Percentiles rank a stretch among this genome's conserved stretches.
phyloP scores from a whole-genome alignment of 2,888 invertebrate species.

The Linhomoeus sp. region DNA sequence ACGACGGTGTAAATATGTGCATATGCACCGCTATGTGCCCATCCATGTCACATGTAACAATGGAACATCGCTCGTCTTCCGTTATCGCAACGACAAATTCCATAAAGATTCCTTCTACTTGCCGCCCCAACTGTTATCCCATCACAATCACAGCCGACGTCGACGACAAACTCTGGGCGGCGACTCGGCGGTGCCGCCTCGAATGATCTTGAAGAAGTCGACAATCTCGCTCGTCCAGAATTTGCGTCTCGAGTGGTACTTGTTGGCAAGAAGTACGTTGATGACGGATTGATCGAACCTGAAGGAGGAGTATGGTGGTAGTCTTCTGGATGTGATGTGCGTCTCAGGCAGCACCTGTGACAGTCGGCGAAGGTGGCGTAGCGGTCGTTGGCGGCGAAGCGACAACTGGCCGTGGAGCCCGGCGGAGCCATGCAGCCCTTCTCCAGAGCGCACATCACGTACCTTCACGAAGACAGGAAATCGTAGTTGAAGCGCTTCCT shows the following conservation, averaged over 20 bases:
- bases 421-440: slow-evolving; percentile 26
- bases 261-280: slow-evolving; percentile 28
- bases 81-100: too few relatives aligned
- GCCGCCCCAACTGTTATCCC: too few relatives aligned
- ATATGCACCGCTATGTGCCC: too few relatives aligned
- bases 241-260: slow-evolving; percentile 20
- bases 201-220: slow-evolving; percentile 12
- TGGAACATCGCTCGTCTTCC: too few relatives aligned
- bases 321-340: too few relatives aligned
- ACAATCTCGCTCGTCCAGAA: slow-evolving; percentile 9
- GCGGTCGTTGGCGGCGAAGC: slow-evolving; percentile 6
- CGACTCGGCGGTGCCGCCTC: slow-evolving; percentile 2
- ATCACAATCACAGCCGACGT: too few relatives aligned
- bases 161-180: too few relatives aligned
- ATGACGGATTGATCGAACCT: slow-evolving; percentile 29
- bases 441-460: slow-evolving; percentile 26
- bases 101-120: too few relatives aligned
- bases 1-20: too few relatives aligned
- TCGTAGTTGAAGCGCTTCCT: too few relatives aligned
- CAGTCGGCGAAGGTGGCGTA: slow-evolving; percentile 1
- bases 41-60: too few relatives aligned
- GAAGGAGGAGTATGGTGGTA: too few relatives aligned
- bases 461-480: slow-evolving; percentile 8
- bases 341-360: not conserved
- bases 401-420: slow-evolving; percentile 8